Percentiles rank a stretch among this genome's conserved stretches.
phyloP scores from a whole-genome alignment of 2,888 invertebrate genomes.

The Diloba caeruleocephala region DNA sequence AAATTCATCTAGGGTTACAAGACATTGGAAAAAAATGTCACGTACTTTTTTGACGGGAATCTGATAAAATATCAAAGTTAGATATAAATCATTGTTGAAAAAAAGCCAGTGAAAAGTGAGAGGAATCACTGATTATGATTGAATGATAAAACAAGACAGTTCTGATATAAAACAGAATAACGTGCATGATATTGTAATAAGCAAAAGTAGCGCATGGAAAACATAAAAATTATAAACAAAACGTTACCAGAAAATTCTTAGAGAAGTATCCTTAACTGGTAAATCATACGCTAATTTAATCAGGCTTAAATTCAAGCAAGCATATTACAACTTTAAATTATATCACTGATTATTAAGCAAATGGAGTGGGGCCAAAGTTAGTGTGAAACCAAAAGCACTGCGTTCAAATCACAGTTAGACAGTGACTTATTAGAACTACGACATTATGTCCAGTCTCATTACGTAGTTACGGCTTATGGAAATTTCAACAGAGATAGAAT shows the following conservation, averaged over 20 bases:
- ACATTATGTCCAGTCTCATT: no score
- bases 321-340: constrained; percentile 11
- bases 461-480: no score
- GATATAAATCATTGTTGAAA: constrained; percentile 39
- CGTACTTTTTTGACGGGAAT: constrained; percentile 15
- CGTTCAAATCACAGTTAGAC: no score
- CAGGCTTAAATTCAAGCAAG: constrained; percentile 20
- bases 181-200: no score
- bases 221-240: constrained; percentile 9
- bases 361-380: constrained; percentile 1
- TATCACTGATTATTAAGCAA: constrained; percentile 9
- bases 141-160: constrained; percentile 17
- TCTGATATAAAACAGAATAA: constrained; percentile 11
- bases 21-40: constrained; percentile 17
- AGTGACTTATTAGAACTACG: no score
- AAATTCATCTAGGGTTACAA: constrained; percentile 18
- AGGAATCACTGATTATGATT: constrained; percentile 16
- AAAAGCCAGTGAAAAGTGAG: constrained; percentile 22
- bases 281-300: constrained; percentile 38
- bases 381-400: no score
- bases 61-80: constrained; percentile 32
- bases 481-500: no score
- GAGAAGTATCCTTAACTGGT: no score
- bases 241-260: constrained; percentile 17
- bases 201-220: no score